Evolutionary conservation across 2,888 invertebrate species (phyloP), one percentile per base, ranked within the genome.

Genomic region (Drosophila flavopinicola): DNA sequence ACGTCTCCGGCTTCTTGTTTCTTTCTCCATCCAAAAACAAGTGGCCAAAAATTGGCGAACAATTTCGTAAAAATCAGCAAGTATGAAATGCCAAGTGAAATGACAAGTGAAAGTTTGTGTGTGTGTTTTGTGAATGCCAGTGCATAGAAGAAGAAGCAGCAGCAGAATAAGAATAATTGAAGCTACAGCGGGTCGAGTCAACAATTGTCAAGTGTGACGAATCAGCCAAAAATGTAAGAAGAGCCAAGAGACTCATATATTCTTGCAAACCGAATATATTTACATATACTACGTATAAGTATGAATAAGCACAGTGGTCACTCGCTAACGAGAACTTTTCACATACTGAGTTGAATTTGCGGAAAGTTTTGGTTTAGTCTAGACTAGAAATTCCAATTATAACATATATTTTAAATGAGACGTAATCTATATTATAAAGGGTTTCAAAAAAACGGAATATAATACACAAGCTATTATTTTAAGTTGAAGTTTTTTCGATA

Each of bases 61-160:
- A 30, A 10, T 7, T 2, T 3, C 20, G 9, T 1, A 30, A 51
- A 37, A 56, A 37, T 38, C 33, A 20, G 4, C 5, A 53, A 54
- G 35, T 20, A 33, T 20, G 9, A 25, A 35, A 17, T 35, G 24
- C 17, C 33, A 47, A 35, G 35, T 47, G 24, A 48, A 48, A 37
- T 4, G 3, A 23, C 11, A n/a, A 13, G 35, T 35, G 35, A 45
- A 32, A 20, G 13, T 30, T 11, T n/a, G 7, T 35, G 6, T 35
- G 13, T 4, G 6, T n/a, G 15, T 24, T 13, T 33, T 1, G 15
- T 39, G 11, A 27, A 10, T 24, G 25, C 6, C 17, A 39, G 45
- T 15, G 37, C 51, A 38, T 11, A 9, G 10, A 38, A 29, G 6
- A 11, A 27, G 10, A 25, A 27, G 2, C 6, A 4, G 6, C 24